Percentiles rank a stretch among this genome's conserved stretches.
phyloP scores from a whole-genome alignment of 2,113 vertebrate species.

The Eurystomus gularis region DNA sequence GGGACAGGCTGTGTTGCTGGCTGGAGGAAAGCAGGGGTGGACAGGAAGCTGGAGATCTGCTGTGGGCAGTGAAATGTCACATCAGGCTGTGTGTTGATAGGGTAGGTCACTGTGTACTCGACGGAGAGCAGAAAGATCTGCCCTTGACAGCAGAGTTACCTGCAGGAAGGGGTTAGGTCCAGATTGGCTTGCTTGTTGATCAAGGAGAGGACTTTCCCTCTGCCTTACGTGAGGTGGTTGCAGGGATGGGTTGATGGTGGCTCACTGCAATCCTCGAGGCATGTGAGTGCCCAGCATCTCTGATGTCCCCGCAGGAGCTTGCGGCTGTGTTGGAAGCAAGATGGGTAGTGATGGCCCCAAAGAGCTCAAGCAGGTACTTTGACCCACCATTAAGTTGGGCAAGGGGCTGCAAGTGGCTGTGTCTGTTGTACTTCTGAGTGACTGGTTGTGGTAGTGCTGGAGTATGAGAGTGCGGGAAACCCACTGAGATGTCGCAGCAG shows the following conservation, averaged over 20 bases:
- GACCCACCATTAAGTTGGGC: too few species aligned
- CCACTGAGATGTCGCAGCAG: accelerated
- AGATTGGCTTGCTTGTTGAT: background rate
- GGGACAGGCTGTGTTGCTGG: accelerated
- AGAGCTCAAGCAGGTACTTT: background rate
- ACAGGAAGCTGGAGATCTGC: background rate
- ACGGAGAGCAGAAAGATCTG: accelerated
- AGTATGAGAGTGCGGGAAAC: background rate
- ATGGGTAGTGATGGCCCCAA: accelerated
- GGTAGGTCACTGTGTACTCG: accelerated
- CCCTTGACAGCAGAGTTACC: background rate
- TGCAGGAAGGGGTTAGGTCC: background rate
- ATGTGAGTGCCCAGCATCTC: background rate
- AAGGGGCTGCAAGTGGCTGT: background rate
- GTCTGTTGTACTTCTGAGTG: accelerated
- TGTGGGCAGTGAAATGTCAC: too few species aligned
- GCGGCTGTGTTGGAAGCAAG: background rate
- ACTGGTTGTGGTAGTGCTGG: background rate
- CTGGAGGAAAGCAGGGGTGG: background rate
- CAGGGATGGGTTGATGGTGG: background rate
- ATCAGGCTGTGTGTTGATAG: background rate
- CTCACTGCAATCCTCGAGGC: background rate
- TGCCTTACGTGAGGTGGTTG: accelerated
- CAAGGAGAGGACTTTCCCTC: background rate
- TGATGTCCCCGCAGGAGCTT: background rate